Evolutionary conservation across 2,888 invertebrate species (phyloP).

Genomic region (Athalia rosae): DNA sequence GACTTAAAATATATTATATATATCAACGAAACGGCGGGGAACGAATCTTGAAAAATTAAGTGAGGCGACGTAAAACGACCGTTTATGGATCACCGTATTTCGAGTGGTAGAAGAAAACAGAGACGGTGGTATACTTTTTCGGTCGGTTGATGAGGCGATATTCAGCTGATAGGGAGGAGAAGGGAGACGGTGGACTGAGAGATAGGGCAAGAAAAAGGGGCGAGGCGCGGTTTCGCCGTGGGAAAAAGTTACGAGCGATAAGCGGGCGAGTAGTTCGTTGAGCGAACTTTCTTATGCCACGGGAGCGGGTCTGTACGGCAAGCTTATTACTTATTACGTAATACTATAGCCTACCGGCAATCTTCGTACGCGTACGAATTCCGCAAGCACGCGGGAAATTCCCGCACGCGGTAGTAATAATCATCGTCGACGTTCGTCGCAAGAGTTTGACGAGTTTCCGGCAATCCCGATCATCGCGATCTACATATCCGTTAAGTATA

Average conservation of each 20-base stretch:
- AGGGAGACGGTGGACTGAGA: background rate
- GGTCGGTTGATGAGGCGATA: background rate
- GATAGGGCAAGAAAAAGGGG: conserved; percentile 21
- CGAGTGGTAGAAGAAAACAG: background rate
- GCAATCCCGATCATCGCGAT: conserved; percentile 16
- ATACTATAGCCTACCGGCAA: background rate
- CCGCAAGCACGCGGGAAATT: conserved; percentile 30
- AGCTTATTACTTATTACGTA: conserved; percentile 30
- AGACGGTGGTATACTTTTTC: background rate
- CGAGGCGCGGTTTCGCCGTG: conserved; percentile 10
- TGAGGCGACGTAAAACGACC: background rate
- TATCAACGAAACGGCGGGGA: background rate
- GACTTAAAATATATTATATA: background rate
- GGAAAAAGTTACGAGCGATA: conserved; percentile 38
- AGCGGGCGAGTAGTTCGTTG: background rate
- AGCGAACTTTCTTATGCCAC: conserved; percentile 8
- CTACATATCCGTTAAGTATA: background rate
- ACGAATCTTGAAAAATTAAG: conserved; percentile 24
- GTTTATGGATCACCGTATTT: conserved; percentile 29
- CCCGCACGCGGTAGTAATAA: conserved; percentile 11
- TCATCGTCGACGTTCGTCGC: conserved; percentile 10
- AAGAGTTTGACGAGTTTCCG: background rate
- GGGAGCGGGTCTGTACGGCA: background rate
- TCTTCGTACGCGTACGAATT: conserved; percentile 10
- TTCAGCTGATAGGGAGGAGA: background rate